Base-by-base conservation (phyloP, 1,140 invertebrate genomes). In the Heliconius congener region DNA sequence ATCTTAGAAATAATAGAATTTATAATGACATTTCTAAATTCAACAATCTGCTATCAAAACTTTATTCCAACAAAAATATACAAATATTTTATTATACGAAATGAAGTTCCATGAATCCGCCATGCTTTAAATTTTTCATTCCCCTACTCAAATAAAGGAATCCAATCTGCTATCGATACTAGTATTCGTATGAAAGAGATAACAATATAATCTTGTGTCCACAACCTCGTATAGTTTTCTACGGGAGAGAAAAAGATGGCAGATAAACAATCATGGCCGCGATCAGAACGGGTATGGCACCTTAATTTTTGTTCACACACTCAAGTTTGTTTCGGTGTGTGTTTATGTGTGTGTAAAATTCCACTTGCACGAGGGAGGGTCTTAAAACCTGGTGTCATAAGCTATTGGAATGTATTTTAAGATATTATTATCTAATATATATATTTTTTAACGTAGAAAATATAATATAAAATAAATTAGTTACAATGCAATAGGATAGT, bases 211-310 rank as follows among this genome's bases (percentile, higher is more conserved):
- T 82, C 76, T 83, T 81, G 79, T 75, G 87, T 82, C 90, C 89
- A 85, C 74, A 37, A 39, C 46, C 84, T 75, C 60, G 77, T 55
- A 76, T 23, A 52, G 74, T 76, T 78, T 73, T 79, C 50, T 37
- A 16, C 74, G 50, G 77, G 91, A 74, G 81, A 42, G 86, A 93
- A 72, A 85, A 87, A 86, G 91, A 93, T 83, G 80, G 83, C 74
- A 72, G 81, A 87, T 83, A 86, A 89, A 92, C 86, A 89, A 94
- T 91, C 87, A 94, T 94, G 93, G 93, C 93, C 88, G 84, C 90
- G 88, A 85, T 81, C 75, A 81, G 80, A 84, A 83, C 83, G 78
- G 83, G 84, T 86, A 86, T 87, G 85, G 87, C 85, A 89, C 83
- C 85, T 86, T 82, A 91, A 88, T 87, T 87, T 83, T 86, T 74